phyloP scores from a whole-genome alignment of 2,888 invertebrate genomes.

The Lissocephala sabroskyi region DNA sequence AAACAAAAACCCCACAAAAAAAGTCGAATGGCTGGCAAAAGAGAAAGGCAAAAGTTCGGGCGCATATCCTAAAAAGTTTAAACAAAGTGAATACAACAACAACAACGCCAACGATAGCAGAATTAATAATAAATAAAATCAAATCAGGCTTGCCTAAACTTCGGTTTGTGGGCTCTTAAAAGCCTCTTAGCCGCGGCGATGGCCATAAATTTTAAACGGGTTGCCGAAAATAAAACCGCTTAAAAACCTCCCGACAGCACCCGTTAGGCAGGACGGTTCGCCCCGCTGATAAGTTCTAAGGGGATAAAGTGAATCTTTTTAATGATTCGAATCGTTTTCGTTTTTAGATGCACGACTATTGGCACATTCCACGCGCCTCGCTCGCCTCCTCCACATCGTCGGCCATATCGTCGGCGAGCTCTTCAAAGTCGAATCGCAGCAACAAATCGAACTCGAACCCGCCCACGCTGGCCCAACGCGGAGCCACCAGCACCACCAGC shows the following conservation, averaged over 20 bases:
- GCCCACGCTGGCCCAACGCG: constrained; percentile 51
- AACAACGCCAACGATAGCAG: constrained; percentile 9
- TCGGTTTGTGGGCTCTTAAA: not conserved
- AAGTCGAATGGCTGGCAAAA: constrained; percentile 22
- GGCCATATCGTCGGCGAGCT: constrained; percentile 61
- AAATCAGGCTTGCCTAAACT: constrained; percentile 33
- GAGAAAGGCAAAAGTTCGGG: constrained; percentile 42
- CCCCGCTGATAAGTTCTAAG: no score
- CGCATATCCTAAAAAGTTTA: constrained; percentile 11
- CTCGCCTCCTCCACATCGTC: constrained; percentile 73
- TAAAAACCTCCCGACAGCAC: constrained; percentile 4
- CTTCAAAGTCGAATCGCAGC: constrained; percentile 54
- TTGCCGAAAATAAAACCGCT: constrained; percentile 24
- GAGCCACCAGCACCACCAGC: constrained; percentile 26
- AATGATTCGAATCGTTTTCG: no score
- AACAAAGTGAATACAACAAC: constrained; percentile 15
- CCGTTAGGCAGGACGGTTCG: no score
- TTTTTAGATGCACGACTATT: constrained; percentile 74
- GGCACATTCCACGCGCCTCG: constrained; percentile 90
- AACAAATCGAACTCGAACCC: constrained; percentile 65
- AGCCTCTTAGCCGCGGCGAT: constrained; percentile 32
- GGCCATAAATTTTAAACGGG: constrained; percentile 55
- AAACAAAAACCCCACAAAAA: not conserved
- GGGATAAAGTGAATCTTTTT: constrained; percentile 7
- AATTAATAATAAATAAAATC: constrained; percentile 13